Evolutionary conservation across 2,888 invertebrate genomes (phyloP).

Genomic region (Dyspetes luteomarginatus): DNA sequence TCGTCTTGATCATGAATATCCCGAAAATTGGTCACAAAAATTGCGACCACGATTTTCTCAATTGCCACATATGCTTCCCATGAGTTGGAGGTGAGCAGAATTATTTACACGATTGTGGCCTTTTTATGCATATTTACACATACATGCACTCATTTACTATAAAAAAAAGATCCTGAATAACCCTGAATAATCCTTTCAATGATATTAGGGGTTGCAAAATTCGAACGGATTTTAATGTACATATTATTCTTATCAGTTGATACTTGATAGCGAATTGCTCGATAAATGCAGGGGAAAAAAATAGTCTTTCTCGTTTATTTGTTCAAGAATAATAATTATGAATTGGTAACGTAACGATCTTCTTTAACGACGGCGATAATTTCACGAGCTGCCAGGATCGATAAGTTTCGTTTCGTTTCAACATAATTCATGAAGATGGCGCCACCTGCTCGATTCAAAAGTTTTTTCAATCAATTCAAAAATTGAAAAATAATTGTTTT

Average conservation of each 20-base stretch:
- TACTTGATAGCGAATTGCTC: too few relatives aligned
- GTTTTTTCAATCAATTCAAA: background rate
- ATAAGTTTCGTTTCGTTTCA: background rate
- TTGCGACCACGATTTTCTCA: constrained; percentile 88
- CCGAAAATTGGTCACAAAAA: constrained; percentile 89
- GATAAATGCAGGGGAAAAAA: too few relatives aligned
- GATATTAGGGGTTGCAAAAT: background rate
- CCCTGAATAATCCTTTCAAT: background rate
- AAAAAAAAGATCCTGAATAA: too few relatives aligned
- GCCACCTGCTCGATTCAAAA: background rate
- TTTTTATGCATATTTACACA: background rate
- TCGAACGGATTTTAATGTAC: background rate
- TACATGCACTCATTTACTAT: background rate
- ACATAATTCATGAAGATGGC: background rate
- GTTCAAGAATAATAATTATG: background rate
- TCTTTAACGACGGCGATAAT: background rate
- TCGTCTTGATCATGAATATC: constrained; percentile 90
- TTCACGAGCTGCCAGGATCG: background rate
- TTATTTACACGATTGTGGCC: background rate
- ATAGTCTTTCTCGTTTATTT: too few relatives aligned
- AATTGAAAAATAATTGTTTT: background rate
- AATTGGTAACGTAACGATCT: background rate
- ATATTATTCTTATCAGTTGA: background rate
- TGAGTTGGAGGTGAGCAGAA: constrained; percentile 87
- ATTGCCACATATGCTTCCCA: constrained; percentile 88